phyloP scores from a whole-genome alignment of 2,113 vertebrate genomes.

The Alligator mississippiensis region DNA sequence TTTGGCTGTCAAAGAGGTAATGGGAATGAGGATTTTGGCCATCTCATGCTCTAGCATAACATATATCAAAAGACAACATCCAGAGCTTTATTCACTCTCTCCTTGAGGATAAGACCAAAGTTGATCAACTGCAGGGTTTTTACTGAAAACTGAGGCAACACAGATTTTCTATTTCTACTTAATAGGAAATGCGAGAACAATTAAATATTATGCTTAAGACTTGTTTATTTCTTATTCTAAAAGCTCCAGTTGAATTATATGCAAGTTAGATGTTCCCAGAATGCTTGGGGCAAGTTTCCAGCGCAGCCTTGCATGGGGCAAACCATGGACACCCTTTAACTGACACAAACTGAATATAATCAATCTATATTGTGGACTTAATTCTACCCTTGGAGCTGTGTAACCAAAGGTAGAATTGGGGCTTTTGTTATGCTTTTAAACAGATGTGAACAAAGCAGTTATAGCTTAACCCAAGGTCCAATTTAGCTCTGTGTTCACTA shows the following conservation, averaged over 20 bases:
- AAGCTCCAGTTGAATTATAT: neutral
- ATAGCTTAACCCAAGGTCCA: neutral
- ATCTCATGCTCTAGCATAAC: neutral
- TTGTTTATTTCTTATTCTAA: neutral
- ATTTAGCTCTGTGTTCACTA: constrained; percentile 32
- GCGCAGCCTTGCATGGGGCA: neutral
- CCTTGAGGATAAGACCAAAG: neutral
- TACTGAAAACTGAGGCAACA: neutral
- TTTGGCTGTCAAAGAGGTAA: neutral
- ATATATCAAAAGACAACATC: neutral
- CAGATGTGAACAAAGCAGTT: neutral
- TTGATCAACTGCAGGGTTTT: neutral
- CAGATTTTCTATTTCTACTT: neutral
- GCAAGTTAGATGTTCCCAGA: neutral
- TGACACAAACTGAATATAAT: neutral
- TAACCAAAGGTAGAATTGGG: neutral
- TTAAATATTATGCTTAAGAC: neutral
- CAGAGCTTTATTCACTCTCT: neutral
- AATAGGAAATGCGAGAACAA: neutral
- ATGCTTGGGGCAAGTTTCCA: neutral
- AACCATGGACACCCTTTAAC: neutral
- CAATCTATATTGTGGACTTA: neutral
- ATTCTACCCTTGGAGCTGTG: neutral
- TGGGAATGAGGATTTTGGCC: neutral
- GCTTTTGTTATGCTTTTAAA: constrained; percentile 13